Base-by-base conservation (phyloP, 2,888 invertebrate genomes). In the Rhingia rostrata region DNA sequence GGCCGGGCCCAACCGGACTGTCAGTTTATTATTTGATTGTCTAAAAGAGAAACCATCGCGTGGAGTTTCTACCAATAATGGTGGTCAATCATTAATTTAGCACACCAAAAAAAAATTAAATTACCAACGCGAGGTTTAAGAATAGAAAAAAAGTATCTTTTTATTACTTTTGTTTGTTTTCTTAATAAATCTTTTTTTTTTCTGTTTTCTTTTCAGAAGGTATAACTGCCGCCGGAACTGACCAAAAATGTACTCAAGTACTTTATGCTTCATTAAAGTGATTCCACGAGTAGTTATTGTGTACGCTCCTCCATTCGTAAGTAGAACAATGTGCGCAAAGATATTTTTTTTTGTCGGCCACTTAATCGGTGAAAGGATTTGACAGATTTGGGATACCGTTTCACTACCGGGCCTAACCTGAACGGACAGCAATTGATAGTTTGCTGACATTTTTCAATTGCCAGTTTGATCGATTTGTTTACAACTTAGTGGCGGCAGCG, bases 381-480 rank as follows among this genome's bases (percentile, higher is more conserved):
- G 83, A 83, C 83, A 74, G 83, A 83, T 83, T 79, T 64, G 73
- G 73, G 79, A 63, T 83, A 78, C 83, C 51, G 79, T 83, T 78
- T 67, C 41, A 66, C 49, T 67, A 64, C 63, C 51, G 37, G 9
- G 37, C 37, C 41, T 7, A 30, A 43, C 61, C 51, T 22, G 22
- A 41, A 74, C 74, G 3, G 51, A 51, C 58, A 56, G 49, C 49
- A 30, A 72, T 78, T 82, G 82, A 78, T 78, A 77, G 82, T 78
- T 67, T 63, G 83, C 78, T 83, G 83, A 83, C 83, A 83, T 64
- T 79, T 83, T 74, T 79, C 73, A 83, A 78, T 79, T 83, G 73
- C 67, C 83, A 54, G 51, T 69, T 49, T 83, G 83, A 83, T 83
- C 83, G 83, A 83, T 83, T 83, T 83, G 67, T 60, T 79, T 83